Evolutionary conservation across 1,140 invertebrate species (phyloP).

Genomic region (Pomacea maculata): DNA sequence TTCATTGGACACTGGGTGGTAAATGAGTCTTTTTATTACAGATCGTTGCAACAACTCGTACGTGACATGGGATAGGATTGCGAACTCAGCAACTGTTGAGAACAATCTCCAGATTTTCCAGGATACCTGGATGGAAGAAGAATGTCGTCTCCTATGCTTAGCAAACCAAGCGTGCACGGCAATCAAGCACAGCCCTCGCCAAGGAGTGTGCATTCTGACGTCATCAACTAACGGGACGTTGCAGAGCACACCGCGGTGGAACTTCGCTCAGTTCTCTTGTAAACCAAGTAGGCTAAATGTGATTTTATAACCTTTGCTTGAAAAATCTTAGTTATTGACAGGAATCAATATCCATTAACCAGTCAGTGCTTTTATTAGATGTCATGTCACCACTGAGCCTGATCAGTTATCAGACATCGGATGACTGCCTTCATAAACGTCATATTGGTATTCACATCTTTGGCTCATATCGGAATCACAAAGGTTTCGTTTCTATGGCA

Average conservation of each 20-base stretch:
- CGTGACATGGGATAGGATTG: slow-evolving; percentile 31
- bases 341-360: too few relatives aligned
- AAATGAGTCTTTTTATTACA: slow-evolving; percentile 9
- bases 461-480: too few relatives aligned
- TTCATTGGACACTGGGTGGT: neutral
- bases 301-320: too few relatives aligned
- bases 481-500: neutral
- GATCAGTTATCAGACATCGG: too few relatives aligned
- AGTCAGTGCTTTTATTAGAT: too few relatives aligned
- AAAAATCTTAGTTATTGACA: too few relatives aligned
- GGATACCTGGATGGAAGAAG: slow-evolving; percentile 33
- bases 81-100: slow-evolving; percentile 13
- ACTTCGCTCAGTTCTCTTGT: slow-evolving; percentile 14
- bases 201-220: slow-evolving; percentile 26
- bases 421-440: too few relatives aligned
- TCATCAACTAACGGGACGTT: neutral
- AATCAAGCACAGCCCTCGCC: slow-evolving; percentile 28
- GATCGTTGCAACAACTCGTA: slow-evolving; percentile 37
- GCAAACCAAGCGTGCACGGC: slow-evolving; percentile 24
- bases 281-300: neutral
- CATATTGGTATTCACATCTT: too few relatives aligned
- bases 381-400: too few relatives aligned
- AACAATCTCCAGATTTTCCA: slow-evolving; percentile 13
- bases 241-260: slow-evolving; percentile 35
- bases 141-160: slow-evolving; percentile 33